Conservation (phyloP, 2,113 vertebrate genomes). For the Lamprotornis superbus region DNA sequence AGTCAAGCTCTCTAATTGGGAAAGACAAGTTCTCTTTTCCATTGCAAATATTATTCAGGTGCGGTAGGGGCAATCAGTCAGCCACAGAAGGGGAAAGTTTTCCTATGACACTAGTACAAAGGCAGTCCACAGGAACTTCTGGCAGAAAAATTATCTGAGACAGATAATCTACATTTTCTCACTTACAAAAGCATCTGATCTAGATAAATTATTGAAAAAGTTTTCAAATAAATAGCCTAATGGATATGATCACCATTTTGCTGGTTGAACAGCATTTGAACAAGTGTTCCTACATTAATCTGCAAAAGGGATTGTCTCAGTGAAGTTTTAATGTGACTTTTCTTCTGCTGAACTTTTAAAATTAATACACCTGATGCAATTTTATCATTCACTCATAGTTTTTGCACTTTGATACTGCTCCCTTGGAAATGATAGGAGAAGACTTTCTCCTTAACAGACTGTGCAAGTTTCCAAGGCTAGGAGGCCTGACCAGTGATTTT, state of each 20-base stretch:
- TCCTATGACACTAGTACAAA: neutral
- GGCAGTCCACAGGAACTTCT: neutral
- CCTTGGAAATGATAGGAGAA: neutral
- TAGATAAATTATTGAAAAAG: neutral
- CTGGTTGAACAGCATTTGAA: neutral
- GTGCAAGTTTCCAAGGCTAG: neutral
- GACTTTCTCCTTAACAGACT: neutral
- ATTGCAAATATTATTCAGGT: neutral
- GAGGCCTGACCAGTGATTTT: neutral
- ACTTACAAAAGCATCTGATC: neutral
- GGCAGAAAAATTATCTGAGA: neutral
- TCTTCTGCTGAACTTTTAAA: neutral
- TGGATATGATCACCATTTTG: neutral
- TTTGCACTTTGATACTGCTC: neutral
- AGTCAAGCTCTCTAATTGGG: neutral
- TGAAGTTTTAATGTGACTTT: neutral
- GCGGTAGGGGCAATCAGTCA: neutral
- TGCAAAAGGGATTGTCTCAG: neutral
- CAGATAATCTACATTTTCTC: neutral
- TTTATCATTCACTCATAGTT: neutral
- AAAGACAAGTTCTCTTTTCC: neutral
- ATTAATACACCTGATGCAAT: neutral
- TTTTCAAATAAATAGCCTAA: neutral
- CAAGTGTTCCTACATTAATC: neutral
- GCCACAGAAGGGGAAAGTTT: neutral